These are phyloP conservation scores for Drosophila diplacantha DNA, from an alignment of 2,888 invertebrate genomes.

Conservation along the genomic window DNA sequence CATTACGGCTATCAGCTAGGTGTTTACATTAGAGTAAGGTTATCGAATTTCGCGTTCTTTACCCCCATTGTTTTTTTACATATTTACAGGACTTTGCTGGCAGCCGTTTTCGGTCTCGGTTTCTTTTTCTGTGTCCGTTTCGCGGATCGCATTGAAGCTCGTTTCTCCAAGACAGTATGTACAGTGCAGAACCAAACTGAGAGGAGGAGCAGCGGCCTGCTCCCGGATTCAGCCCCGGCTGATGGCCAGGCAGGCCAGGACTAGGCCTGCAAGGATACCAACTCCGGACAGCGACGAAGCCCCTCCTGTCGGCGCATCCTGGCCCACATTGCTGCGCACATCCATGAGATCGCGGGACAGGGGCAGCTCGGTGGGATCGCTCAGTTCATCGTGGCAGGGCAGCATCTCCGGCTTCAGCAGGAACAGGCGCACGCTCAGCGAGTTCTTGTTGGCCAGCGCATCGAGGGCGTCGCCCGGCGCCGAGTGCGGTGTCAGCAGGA, in stretches of 20 bases:
- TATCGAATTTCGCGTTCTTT: conserved; percentile 47
- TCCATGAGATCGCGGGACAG: conserved; percentile 80
- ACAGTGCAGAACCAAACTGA: conserved; percentile 54
- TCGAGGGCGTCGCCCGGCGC: conserved; percentile 50
- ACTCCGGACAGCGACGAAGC: background rate
- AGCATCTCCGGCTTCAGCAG: conserved; percentile 80
- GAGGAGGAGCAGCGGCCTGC: conserved; percentile 11
- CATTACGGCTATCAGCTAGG: conserved; percentile 61
- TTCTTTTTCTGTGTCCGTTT: conserved; percentile 14
- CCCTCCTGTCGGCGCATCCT: conserved; percentile 50
- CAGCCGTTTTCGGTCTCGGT: conserved; percentile 25
- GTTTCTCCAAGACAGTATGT: conserved; percentile 59
- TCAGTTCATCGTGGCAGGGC: conserved; percentile 82
- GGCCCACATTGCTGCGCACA: conserved; percentile 73
- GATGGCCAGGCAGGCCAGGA: conserved; percentile 2
- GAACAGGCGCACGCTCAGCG: conserved; percentile 77
- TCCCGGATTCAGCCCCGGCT: conserved; percentile 23
- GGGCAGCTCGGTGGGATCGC: conserved; percentile 82
- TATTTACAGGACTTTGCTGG: conserved; percentile 60
- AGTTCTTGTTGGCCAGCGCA: conserved; percentile 56
- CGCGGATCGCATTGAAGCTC: conserved; percentile 54
- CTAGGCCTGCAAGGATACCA: conserved; percentile 1
- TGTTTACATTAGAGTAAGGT: conserved; percentile 54
- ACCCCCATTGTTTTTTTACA: conserved; percentile 45
- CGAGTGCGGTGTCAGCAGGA: conserved; percentile 38